Conservation (phyloP, 1,140 invertebrate species). For the Carposina sasakii region DNA sequence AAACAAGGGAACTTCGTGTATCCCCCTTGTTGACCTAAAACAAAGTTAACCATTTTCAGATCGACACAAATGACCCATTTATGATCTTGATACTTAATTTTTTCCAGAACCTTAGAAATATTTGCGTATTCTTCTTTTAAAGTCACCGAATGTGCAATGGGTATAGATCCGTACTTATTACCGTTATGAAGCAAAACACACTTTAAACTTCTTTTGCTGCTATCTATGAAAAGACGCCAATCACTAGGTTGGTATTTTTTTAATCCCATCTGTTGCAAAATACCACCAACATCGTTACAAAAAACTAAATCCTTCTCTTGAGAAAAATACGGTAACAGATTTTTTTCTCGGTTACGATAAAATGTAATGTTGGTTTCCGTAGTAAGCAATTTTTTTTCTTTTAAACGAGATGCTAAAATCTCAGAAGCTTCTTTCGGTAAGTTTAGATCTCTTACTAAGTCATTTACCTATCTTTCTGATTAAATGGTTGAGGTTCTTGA, state of each 20-base stretch:
- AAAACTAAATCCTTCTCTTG: slow-evolving; percentile 2
- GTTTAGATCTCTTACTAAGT: slow-evolving; percentile 7
- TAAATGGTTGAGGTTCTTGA: too few relatives aligned
- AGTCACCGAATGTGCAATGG: too few relatives aligned
- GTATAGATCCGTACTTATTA: too few relatives aligned
- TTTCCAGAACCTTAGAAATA: too few relatives aligned
- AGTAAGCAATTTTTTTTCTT: slow-evolving; percentile 10
- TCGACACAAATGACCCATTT: slow-evolving; percentile 19
- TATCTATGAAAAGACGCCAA: too few relatives aligned
- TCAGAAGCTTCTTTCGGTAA: slow-evolving; percentile 8
- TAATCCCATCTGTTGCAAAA: background rate
- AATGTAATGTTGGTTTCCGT: slow-evolving; percentile 1
- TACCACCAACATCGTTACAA: background rate
- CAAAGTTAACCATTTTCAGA: slow-evolving; percentile 18
- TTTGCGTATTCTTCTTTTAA: too few relatives aligned
- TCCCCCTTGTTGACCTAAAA: slow-evolving; percentile 15
- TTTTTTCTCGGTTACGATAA: slow-evolving; percentile 10
- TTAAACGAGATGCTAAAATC: slow-evolving; percentile 3
- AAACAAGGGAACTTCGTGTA: slow-evolving; percentile 18
- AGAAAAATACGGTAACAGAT: slow-evolving; percentile 1
- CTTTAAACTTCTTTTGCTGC: too few relatives aligned
- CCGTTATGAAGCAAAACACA: too few relatives aligned
- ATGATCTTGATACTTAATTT: slow-evolving; percentile 17
- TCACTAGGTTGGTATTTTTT: background rate
- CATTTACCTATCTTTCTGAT: too few relatives aligned